Percentiles rank a stretch among this genome's conserved stretches.
Evolutionary conservation across 2,797 vertebrate species (phyloP).

Genomic region (Rhyacichthys aspro): DNA sequence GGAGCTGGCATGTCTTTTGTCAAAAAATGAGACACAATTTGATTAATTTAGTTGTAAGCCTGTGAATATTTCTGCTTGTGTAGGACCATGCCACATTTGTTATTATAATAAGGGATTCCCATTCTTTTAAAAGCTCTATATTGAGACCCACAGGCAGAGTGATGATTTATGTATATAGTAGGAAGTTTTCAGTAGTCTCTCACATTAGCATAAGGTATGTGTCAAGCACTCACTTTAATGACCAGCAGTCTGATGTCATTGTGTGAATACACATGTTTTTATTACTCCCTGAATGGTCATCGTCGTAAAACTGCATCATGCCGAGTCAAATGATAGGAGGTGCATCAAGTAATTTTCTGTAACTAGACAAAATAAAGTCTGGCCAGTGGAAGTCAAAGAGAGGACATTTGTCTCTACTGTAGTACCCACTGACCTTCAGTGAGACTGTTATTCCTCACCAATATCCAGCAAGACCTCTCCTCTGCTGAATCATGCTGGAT

Average conservation of each 20-base stretch:
- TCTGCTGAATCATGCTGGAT: slow-evolving; percentile 75
- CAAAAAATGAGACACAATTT: slow-evolving; percentile 30
- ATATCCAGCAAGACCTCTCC: slow-evolving; percentile 63
- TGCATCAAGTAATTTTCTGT: slow-evolving; percentile 70
- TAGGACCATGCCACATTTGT: slow-evolving; percentile 12
- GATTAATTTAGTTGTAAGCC: slow-evolving; percentile 23
- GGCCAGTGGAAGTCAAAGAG: slow-evolving; percentile 58
- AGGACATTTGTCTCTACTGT: slow-evolving; percentile 71
- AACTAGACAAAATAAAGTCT: slow-evolving; percentile 74
- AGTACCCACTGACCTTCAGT: slow-evolving; percentile 71
- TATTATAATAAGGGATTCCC: slow-evolving; percentile 5
- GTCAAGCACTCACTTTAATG: slow-evolving; percentile 48
- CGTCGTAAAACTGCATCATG: slow-evolving; percentile 57
- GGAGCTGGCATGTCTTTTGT: slow-evolving; percentile 32
- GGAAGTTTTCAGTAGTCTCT: slow-evolving; percentile 15
- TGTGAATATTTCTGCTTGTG: slow-evolving; percentile 23
- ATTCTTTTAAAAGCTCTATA: background rate
- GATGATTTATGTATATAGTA: background rate
- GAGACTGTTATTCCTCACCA: slow-evolving; percentile 61
- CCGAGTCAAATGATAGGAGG: slow-evolving; percentile 62
- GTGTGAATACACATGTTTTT: slow-evolving; percentile 65
- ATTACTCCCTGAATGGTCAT: slow-evolving; percentile 65
- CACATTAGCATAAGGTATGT: slow-evolving; percentile 30
- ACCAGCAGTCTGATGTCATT: slow-evolving; percentile 53
- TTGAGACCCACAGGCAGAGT: background rate